Evolutionary conservation across 2,888 invertebrate species (phyloP), one percentile per base, ranked within the genome.

Genomic region (Myopa tessellatipennis): DNA sequence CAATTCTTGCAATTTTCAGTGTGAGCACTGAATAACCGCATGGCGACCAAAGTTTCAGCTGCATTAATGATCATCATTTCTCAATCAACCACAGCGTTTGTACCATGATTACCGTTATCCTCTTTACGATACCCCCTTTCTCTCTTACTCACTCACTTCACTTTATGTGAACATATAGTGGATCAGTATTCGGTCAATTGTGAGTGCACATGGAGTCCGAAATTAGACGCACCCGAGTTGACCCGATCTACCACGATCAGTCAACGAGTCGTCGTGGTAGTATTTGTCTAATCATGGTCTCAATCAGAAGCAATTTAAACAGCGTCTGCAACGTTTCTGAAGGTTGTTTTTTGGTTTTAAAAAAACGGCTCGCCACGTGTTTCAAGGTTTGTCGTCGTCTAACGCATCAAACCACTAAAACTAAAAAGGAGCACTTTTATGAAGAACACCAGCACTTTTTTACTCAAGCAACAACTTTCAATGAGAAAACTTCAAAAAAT

Each of bases 291-390:
- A 73, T 58, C 75, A 85, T 85, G 86, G 84, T 82, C 81, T 82
- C 84, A 83, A 80, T 86, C 84, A 86, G 85, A 85, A 84, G 84
- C 78, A 84, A 86, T 81, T 85, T 83, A 78, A 83, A 84, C 83
- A 84, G 87, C 85, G 83, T 84, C 83, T 84, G 85, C 83, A 84
- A 81, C 83, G 84, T 83, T 82, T 83, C 83, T 83, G 81, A 80
- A 78, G 79, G 81, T 79, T 82, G 81, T 79, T 82, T 85, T 76
- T 81, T 83, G 82, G 82, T 83, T 79, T 77, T 87, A 52, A 83
- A 80, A 77, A 79, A 84, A 73, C 84, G 83, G 61, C 76, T 87
- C 78, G 84, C 83, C 87, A 87, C 87, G 86, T 87, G 87, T 82
- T 83, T 85, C 75, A 80, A 83, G 73, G 81, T 85, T 77, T 85